phyloP scores from a whole-genome alignment of 2,888 invertebrate genomes.

The Cephus sareptanus region DNA sequence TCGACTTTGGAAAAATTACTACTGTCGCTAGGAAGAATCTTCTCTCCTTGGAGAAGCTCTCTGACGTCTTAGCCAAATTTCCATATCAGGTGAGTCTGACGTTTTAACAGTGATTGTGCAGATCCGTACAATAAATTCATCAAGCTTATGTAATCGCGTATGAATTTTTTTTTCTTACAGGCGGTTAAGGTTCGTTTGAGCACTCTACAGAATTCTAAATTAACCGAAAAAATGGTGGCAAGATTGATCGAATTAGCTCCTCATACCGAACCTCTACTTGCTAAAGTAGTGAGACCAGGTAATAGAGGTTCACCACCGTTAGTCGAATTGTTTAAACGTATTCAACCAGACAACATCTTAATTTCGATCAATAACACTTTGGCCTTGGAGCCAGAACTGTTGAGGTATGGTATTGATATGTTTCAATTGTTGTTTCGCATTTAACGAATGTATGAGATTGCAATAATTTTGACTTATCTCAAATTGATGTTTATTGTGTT shows the following conservation, averaged over 20 bases:
- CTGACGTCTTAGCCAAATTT: constrained; percentile 59
- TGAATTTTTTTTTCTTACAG: constrained; percentile 50
- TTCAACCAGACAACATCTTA: constrained; percentile 72
- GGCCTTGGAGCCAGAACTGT: constrained; percentile 71
- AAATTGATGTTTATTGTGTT: too few species aligned
- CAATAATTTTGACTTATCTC: too few species aligned
- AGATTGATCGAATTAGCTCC: constrained; percentile 66
- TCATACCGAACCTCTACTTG: constrained; percentile 71
- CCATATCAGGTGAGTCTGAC: constrained; percentile 62
- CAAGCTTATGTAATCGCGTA: neutral
- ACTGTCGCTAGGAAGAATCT: constrained; percentile 63
- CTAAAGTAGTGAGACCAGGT: constrained; percentile 61
- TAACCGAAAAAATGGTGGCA: constrained; percentile 58
- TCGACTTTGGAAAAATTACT: constrained; percentile 70
- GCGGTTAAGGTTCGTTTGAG: constrained; percentile 72
- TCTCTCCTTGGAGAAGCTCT: constrained; percentile 65
- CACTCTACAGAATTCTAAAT: constrained; percentile 69
- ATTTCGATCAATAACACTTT: constrained; percentile 80
- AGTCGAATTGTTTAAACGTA: constrained; percentile 79
- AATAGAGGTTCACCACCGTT: constrained; percentile 59
- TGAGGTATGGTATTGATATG: constrained; percentile 58
- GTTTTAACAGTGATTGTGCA: too few species aligned
- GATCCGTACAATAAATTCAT: neutral
- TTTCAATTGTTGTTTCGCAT: too few species aligned
- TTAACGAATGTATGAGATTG: too few species aligned